Percentiles rank a stretch among this genome's conserved stretches.
Evolutionary conservation across 2,888 invertebrate species (phyloP).

Genomic region (Orthosia cruda): DNA sequence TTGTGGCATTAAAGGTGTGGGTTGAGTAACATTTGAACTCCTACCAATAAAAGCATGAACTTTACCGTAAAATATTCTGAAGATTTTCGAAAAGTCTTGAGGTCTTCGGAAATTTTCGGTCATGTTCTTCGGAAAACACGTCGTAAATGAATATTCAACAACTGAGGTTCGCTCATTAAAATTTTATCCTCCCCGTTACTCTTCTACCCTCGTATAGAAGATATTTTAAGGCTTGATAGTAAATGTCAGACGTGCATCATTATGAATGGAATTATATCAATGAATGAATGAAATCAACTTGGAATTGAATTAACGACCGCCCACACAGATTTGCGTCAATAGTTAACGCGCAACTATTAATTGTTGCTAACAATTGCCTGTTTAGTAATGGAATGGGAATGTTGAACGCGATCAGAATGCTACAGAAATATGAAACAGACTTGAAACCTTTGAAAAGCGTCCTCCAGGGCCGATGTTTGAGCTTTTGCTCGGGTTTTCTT

Average conservation of each 20-base stretch:
- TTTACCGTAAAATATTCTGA: conserved; percentile 46
- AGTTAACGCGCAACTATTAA: conserved; percentile 68
- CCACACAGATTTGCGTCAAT: conserved; percentile 66
- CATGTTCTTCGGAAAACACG: conserved; percentile 29
- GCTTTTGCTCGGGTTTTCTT: not conserved
- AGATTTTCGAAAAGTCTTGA: conserved; percentile 47
- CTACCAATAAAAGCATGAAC: conserved; percentile 50
- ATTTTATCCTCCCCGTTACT: conserved; percentile 19
- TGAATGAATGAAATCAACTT: conserved; percentile 76
- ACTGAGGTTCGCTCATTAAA: conserved; percentile 38
- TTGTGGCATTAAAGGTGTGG: conserved; percentile 31
- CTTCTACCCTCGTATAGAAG: conserved; percentile 3
- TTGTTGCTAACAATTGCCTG: conserved; percentile 57
- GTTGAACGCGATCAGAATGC: conserved; percentile 10
- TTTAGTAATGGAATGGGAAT: conserved; percentile 26
- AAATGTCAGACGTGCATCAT: conserved; percentile 34
- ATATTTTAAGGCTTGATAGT: conserved; percentile 31
- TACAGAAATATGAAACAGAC: not conserved
- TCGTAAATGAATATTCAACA: conserved; percentile 36
- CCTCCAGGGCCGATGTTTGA: not conserved
- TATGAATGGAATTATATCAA: conserved; percentile 77
- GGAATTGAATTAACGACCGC: conserved; percentile 64
- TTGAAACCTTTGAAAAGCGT: not conserved
- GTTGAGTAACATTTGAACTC: conserved; percentile 49
- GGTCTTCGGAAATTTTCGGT: too few relatives aligned